Evolutionary conservation across 2,113 vertebrate genomes (phyloP).

Genomic region (Burhinus bistriatus): DNA sequence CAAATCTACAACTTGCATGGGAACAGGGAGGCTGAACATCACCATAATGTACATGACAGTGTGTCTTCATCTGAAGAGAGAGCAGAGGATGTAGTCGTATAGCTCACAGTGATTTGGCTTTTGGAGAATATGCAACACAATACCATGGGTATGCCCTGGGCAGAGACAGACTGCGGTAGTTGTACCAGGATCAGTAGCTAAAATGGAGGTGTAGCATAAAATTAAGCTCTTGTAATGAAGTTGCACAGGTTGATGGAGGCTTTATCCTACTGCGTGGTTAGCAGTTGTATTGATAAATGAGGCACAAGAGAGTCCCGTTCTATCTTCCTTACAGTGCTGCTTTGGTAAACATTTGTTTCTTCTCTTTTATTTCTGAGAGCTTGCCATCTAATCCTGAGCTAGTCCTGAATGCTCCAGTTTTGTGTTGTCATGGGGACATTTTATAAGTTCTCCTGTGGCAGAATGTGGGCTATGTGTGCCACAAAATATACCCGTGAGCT

Average conservation of each 20-base stretch:
- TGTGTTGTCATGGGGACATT: background rate
- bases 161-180: background rate
- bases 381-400: background rate
- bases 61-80: background rate
- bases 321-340: background rate
- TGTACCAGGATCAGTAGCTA: background rate
- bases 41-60: background rate
- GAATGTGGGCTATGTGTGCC: background rate
- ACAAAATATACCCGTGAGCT: background rate
- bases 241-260: background rate
- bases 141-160: background rate
- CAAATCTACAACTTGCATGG: background rate
- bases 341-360: background rate
- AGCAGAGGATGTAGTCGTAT: background rate
- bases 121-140: background rate
- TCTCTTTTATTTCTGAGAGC: background rate
- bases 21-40: background rate
- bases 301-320: background rate
- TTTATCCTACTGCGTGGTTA: background rate
- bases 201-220: background rate
- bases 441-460: background rate
- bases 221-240: background rate
- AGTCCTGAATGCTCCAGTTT: background rate
- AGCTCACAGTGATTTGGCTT: background rate
- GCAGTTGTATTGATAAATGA: background rate